Base-by-base conservation (phyloP, 2,113 vertebrate genomes). In the Hyperopisus bebe region DNA sequence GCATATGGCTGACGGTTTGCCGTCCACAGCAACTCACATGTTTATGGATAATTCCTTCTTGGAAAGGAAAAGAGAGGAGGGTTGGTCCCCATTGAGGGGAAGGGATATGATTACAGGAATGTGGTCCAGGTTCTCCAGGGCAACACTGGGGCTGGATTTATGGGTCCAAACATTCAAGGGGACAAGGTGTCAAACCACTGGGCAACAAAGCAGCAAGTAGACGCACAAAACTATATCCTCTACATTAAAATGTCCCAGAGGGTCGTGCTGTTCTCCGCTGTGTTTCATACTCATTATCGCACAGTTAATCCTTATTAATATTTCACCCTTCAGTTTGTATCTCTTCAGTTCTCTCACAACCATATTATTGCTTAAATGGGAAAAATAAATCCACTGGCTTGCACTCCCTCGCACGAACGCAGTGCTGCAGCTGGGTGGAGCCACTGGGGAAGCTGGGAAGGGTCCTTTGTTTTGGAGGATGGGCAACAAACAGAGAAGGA, bases 1-100 rank as follows among this genome's bases (percentile, higher is more conserved):
- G 90, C 91, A 92, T 90, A 93, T 92, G 92, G 91, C 92, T 92
- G 91, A 91, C 90, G 89, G 91, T 89, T 90, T 91, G 87, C 86
- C 90, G 90, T 89, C 90, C 90, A 82, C 80, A 88, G 90, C 92
- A 90, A 93, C 92, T 92, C 91, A 85, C 92, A 91, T 91, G 93
- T 92, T 93, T 91, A 90, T 89, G 82, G 86, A 58, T 89, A 91
- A 89, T 92, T 90, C 90, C 91, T 88, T 90, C 51, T 55, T 87
- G 24, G 66, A 90, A 89, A 86, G 90, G 82, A 88, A 53, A 85
- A 89, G 88, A 53, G 62, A 24, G 74, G 90, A 35, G 90, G 89
- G 80, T 21, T 21, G 19, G 74, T 91, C 91, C 87, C 74, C 46
- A 85, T 44, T 39, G 88, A 90, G 88, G 90, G 87, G 86, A 87